Conservation (phyloP, 2,113 vertebrate species). For the Nesogale talazaci region DNA sequence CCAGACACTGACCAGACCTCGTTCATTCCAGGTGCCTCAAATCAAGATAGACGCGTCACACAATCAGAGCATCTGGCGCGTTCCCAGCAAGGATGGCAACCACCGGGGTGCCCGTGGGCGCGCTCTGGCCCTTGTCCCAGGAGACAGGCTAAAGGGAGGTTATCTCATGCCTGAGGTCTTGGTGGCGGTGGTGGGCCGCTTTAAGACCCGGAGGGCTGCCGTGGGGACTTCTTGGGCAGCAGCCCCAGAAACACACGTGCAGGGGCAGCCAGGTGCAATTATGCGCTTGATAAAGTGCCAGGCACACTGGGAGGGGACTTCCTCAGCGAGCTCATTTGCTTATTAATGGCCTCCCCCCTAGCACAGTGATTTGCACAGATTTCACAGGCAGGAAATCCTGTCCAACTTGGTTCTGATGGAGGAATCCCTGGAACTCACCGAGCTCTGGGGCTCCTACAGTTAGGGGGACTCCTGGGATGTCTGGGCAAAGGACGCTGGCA, state of each 20-base stretch:
- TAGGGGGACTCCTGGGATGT: not conserved
- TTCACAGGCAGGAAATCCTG: not conserved
- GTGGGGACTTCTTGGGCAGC: no score
- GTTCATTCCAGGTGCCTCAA: not conserved
- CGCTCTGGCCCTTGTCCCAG: not conserved
- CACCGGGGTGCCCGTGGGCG: not conserved
- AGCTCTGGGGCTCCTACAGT: not conserved
- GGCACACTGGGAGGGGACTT: not conserved
- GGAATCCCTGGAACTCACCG: not conserved
- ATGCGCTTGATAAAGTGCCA: not conserved
- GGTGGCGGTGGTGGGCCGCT: not conserved
- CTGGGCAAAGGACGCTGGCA: not conserved
- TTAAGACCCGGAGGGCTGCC: not conserved
- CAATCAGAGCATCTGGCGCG: not conserved
- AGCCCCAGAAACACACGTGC: not conserved
- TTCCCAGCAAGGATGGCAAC: not conserved
- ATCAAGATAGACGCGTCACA: not conserved
- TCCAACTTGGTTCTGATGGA: conserved; percentile 25
- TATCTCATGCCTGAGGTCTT: not conserved
- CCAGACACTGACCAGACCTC: not conserved
- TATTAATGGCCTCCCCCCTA: not conserved
- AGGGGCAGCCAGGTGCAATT: not conserved
- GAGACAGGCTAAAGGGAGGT: not conserved
- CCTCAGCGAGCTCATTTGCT: not conserved
- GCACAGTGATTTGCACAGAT: not conserved